Evolutionary conservation across 2,797 vertebrate genomes (phyloP).

Genomic region (Chelmon rostratus): DNA sequence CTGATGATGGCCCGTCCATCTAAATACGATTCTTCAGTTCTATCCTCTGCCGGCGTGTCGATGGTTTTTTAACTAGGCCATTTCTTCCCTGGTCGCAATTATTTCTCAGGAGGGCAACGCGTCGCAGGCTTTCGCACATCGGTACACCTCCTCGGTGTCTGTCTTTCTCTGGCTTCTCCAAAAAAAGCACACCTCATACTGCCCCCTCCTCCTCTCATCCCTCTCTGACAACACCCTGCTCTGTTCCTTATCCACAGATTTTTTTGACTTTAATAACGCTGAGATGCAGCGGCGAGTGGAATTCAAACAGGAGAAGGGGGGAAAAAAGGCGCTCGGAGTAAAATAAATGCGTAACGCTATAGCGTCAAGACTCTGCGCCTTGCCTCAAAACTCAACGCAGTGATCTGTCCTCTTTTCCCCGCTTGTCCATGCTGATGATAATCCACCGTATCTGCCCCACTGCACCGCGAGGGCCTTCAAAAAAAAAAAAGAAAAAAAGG

Average conservation of each 20-base stretch:
- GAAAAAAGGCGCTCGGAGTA: constrained; percentile 40
- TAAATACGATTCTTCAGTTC: constrained; percentile 60
- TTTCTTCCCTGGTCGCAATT: constrained; percentile 76
- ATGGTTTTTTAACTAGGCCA: constrained; percentile 77
- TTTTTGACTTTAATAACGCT: constrained; percentile 71
- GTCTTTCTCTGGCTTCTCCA: constrained; percentile 83
- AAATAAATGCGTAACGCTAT: constrained; percentile 78
- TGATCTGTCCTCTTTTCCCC: constrained; percentile 68
- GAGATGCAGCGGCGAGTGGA: constrained; percentile 60
- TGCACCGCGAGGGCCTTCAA: constrained; percentile 39
- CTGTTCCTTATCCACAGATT: constrained; percentile 73
- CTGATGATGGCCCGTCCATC: constrained; percentile 71
- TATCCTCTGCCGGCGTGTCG: constrained; percentile 63
- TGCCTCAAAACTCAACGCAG: constrained; percentile 79
- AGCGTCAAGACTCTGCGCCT: constrained; percentile 73
- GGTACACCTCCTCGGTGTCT: constrained; percentile 82
- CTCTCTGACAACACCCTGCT: constrained; percentile 83
- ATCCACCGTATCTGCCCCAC: constrained; percentile 65
- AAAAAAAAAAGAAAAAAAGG: no score
- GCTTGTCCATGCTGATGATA: constrained; percentile 77
- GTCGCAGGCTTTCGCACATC: constrained; percentile 81
- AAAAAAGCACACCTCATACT: constrained; percentile 85
- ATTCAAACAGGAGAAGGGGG: constrained; percentile 55
- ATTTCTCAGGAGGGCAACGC: constrained; percentile 80
- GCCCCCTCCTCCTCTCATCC: constrained; percentile 75